A percentile compares a stretch with the other conserved stretches of the same genome.
Evolutionary conservation across 2,888 invertebrate species (phyloP).

Genomic region (Altica lythri): DNA sequence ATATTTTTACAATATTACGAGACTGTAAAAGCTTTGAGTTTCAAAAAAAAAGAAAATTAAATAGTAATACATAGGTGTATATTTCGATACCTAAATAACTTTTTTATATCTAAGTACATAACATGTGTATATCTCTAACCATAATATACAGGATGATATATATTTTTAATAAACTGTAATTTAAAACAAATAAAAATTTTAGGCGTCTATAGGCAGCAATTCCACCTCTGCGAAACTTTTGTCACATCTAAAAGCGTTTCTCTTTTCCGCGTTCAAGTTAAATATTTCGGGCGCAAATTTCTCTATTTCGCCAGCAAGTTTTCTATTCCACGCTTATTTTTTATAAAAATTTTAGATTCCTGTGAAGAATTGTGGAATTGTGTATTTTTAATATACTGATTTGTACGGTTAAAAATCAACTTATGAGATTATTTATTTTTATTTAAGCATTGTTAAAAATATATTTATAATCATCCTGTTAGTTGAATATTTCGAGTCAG

Average conservation of each 20-base stretch:
- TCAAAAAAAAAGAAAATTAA: slow-evolving; percentile 32
- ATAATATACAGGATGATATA: slow-evolving; percentile 14
- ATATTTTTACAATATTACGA: slow-evolving; percentile 31
- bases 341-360: too few relatives aligned
- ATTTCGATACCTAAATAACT: slow-evolving; percentile 39
- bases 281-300: too few relatives aligned
- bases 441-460: slow-evolving; percentile 25
- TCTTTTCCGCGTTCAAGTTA: too few relatives aligned
- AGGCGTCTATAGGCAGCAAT: too few relatives aligned
- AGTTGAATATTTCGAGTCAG: slow-evolving; percentile 39
- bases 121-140: slow-evolving; percentile 40
- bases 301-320: too few relatives aligned
- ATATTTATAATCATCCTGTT: slow-evolving; percentile 16
- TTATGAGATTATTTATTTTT: background rate
- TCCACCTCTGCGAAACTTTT: background rate
- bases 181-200: background rate
- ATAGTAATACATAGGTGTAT: slow-evolving; percentile 34
- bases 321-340: too few relatives aligned
- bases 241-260: too few relatives aligned
- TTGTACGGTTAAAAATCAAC: too few relatives aligned
- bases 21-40: too few relatives aligned
- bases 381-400: background rate
- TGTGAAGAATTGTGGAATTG: background rate
- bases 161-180: background rate
- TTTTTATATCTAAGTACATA: slow-evolving; percentile 45